phyloP scores from a whole-genome alignment of 1,140 invertebrate genomes.

The Caenorhabditis tropicalis region DNA sequence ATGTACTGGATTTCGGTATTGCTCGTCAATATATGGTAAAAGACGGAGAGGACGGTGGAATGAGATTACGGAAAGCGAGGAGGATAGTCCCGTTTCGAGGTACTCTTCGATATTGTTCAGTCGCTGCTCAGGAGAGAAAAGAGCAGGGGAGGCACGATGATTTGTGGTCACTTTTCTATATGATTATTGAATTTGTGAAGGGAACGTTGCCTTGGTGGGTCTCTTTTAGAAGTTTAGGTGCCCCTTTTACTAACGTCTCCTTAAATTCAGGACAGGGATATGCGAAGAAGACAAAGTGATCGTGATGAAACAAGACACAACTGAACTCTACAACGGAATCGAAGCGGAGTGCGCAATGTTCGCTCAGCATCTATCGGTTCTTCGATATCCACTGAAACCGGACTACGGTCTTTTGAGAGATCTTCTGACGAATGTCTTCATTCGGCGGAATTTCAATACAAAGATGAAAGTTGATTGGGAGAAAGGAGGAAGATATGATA shows the following conservation, averaged over 20 bases:
- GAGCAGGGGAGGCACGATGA: constrained; percentile 79
- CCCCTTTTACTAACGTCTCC: no score
- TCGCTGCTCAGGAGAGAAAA: constrained; percentile 97
- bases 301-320: constrained; percentile 5
- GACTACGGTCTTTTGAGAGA: neutral
- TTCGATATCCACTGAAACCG: neutral
- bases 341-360: constrained; percentile 15
- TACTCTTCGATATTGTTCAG: constrained; percentile 96
- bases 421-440: constrained; percentile 15
- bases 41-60: constrained; percentile 79
- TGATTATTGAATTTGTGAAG: constrained; percentile 93
- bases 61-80: constrained; percentile 89
- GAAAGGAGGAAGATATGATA: neutral
- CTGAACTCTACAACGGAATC: neutral
- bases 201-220: constrained; percentile 90
- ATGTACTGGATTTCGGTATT: constrained; percentile 97
- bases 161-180: constrained; percentile 97
- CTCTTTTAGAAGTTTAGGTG: no score
- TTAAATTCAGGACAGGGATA: constrained; percentile 6
- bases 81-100: constrained; percentile 86
- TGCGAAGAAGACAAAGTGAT: constrained; percentile 10
- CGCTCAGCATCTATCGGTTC: neutral
- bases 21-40: constrained; percentile 84
- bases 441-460: constrained; percentile 6
- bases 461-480: constrained; percentile 29